phyloP scores from a whole-genome alignment of 2,113 vertebrate genomes.

The Herpetotheres cachinnans region DNA sequence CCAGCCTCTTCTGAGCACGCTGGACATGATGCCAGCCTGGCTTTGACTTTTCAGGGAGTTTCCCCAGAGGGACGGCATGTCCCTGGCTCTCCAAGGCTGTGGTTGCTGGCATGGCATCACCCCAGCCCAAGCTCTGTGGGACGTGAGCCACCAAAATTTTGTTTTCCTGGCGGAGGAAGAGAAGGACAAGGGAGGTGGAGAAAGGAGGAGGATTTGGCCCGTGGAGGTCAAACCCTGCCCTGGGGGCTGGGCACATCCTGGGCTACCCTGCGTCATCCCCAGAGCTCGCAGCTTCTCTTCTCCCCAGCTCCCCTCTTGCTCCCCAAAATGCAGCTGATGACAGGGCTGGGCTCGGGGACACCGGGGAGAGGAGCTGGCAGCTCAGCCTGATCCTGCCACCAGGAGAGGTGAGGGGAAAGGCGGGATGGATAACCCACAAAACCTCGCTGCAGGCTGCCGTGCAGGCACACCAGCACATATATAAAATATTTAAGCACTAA shows the following conservation, averaged over 20 bases:
- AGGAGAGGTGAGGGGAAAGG: not conserved
- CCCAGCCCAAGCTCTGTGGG: not conserved
- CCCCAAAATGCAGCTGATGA: accelerated
- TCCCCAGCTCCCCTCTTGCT: accelerated
- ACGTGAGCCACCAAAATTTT: not conserved
- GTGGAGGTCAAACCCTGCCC: not conserved
- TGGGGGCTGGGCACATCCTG: not conserved
- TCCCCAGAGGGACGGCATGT: not conserved
- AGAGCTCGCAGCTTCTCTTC: not conserved
- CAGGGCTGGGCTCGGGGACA: not conserved
- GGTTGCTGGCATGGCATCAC: not conserved
- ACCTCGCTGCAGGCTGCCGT: accelerated
- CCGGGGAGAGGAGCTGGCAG: not conserved
- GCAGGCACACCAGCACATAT: not conserved
- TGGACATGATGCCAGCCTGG: not conserved
- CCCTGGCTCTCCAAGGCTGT: not conserved
- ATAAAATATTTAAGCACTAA: accelerated
- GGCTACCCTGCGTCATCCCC: not conserved
- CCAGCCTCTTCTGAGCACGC: not conserved
- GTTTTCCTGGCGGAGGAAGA: not conserved
- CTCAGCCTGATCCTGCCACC: not conserved
- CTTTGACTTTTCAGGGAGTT: slow-evolving; percentile 22
- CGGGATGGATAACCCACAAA: not conserved
- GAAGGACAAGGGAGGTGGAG: not conserved
- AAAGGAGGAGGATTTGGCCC: not conserved